Percentiles rank a stretch among this genome's conserved stretches.
phyloP scores from a whole-genome alignment of 2,113 vertebrate genomes.

The Hyperoodon ampullatus region DNA sequence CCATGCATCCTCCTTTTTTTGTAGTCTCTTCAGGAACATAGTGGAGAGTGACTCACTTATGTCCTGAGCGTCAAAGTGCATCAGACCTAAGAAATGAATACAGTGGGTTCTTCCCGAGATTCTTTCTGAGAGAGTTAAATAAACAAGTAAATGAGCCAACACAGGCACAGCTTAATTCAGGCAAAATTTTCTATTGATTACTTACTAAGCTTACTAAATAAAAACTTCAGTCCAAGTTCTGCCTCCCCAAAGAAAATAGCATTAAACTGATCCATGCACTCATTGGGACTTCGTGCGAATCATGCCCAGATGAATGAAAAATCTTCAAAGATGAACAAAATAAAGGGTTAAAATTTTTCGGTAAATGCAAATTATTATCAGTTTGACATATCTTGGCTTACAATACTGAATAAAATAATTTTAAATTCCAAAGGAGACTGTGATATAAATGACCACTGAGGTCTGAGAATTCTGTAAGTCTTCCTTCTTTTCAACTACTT shows the following conservation, averaged over 20 bases:
- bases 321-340: conserved; percentile 62
- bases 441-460: conserved; percentile 41
- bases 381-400: conserved; percentile 45
- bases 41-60: conserved; percentile 68
- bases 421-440: conserved; percentile 21
- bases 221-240: conserved; percentile 75
- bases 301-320: conserved; percentile 59
- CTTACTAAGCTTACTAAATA: conserved; percentile 73
- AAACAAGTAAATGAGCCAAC: conserved; percentile 76
- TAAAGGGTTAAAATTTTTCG: conserved; percentile 3
- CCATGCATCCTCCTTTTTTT: conserved; percentile 44
- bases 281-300: conserved; percentile 70
- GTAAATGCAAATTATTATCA: conserved; percentile 58
- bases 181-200: conserved; percentile 75
- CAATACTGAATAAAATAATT: conserved; percentile 15
- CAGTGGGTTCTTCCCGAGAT: conserved; percentile 69
- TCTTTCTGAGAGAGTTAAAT: conserved; percentile 70
- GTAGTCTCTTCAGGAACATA: conserved; percentile 73
- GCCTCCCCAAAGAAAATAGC: conserved; percentile 71
- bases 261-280: conserved; percentile 69
- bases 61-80: conserved; percentile 63
- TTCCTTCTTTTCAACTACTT: conserved; percentile 37
- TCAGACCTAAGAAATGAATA: conserved; percentile 74
- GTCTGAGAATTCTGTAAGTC: conserved; percentile 4
- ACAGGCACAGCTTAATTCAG: conserved; percentile 69